Conservation (phyloP, 2,113 vertebrate species). For the Oreocharis arfaki region DNA sequence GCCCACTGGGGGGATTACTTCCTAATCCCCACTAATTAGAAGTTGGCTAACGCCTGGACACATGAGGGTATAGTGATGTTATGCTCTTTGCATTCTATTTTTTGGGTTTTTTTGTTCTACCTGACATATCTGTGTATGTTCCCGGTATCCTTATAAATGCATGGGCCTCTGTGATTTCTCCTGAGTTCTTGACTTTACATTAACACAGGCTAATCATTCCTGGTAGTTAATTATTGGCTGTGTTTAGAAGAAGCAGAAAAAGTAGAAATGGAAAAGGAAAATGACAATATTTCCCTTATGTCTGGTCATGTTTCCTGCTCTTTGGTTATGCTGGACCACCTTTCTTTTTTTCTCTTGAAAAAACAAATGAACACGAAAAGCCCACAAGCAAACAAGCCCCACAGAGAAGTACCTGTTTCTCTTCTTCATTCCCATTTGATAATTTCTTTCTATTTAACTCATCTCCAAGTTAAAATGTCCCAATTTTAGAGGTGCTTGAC, state of each 20-base stretch:
- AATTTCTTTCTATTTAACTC: neutral
- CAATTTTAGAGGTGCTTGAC: neutral
- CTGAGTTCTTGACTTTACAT: neutral
- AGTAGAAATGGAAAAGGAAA: neutral
- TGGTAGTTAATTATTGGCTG: neutral
- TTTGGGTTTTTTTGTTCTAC: neutral
- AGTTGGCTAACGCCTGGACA: neutral
- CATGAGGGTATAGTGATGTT: neutral
- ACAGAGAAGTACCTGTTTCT: neutral
- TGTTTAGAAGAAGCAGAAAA: neutral
- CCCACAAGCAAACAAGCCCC: neutral
- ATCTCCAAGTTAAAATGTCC: neutral
- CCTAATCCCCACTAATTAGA: constrained; percentile 36
- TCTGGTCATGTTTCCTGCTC: neutral
- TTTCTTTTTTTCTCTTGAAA: neutral
- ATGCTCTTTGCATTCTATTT: neutral
- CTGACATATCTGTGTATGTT: neutral
- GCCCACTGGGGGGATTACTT: neutral
- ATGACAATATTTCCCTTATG: neutral
- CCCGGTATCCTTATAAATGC: neutral
- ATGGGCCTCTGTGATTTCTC: neutral
- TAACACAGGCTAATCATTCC: neutral
- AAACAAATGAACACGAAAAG: neutral
- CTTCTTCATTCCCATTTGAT: neutral
- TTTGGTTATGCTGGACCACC: neutral